Percentiles rank a stretch among this genome's conserved stretches.
Evolutionary conservation across 2,888 invertebrate species (phyloP).

Genomic region (Eueremaeus valkanovi): DNA sequence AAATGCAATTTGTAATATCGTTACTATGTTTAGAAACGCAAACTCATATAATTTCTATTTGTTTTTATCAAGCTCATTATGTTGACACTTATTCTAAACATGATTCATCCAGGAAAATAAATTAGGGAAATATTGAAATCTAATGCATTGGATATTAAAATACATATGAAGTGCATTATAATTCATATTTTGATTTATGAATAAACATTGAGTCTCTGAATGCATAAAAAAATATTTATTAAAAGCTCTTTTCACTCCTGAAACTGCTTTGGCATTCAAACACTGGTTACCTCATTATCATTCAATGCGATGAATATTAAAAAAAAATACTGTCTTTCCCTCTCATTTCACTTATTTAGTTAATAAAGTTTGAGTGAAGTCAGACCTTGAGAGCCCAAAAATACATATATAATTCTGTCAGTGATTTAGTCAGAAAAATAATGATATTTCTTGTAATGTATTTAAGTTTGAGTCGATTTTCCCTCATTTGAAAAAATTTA

Average conservation of each 20-base stretch:
- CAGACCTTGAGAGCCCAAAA: neutral
- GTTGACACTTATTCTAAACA: too few relatives aligned
- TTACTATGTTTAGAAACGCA: too few relatives aligned
- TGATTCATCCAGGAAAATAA: too few relatives aligned
- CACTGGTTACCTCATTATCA: constrained; percentile 11
- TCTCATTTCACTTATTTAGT: neutral
- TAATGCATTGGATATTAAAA: neutral
- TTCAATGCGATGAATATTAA: neutral
- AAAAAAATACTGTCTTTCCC: neutral
- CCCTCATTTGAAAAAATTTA: neutral
- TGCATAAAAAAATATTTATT: neutral
- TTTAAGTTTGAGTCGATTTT: neutral
- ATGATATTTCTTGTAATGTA: neutral
- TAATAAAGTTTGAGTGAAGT: neutral
- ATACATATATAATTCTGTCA: neutral
- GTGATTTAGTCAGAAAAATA: neutral
- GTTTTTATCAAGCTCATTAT: too few relatives aligned
- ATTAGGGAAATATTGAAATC: neutral
- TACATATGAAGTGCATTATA: neutral
- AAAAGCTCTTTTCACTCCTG: neutral
- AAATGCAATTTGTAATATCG: too few relatives aligned
- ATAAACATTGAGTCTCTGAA: constrained; percentile 7
- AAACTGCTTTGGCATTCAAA: constrained; percentile 23
- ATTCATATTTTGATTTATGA: constrained; percentile 17
- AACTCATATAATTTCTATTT: too few relatives aligned